These are phyloP conservation scores for Columba janthina DNA, from an alignment of 2,113 vertebrate species.

Conservation along the genomic window DNA sequence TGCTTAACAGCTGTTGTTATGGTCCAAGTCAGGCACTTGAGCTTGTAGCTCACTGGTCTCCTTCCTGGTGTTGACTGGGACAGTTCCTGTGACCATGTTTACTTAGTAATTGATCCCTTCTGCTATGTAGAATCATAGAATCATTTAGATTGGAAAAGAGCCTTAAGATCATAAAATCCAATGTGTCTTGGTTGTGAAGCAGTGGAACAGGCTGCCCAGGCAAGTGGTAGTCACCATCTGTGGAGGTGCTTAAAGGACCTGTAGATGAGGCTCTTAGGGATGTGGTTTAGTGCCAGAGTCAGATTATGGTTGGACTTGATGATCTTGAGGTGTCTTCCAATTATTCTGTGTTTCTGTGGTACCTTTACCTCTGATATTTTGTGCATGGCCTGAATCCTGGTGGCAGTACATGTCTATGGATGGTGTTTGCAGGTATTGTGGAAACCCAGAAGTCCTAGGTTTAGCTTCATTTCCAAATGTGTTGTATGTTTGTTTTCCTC, in stretches of 20 bases:
- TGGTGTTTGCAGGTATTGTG: not conserved
- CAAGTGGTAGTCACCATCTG: too few relatives aligned
- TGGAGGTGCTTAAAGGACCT: too few relatives aligned
- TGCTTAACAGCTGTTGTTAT: not conserved
- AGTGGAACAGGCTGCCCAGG: too few relatives aligned
- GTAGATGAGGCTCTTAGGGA: too few relatives aligned
- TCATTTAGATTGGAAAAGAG: not conserved
- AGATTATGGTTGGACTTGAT: too few relatives aligned
- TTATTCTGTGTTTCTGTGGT: too few relatives aligned
- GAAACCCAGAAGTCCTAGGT: not conserved
- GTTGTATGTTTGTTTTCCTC: too few relatives aligned
- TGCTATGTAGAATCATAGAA: not conserved
- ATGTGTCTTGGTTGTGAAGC: not conserved
- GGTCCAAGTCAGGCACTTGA: not conserved
- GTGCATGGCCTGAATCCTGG: not conserved
- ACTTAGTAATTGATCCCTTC: not conserved
- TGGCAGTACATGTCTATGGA: not conserved
- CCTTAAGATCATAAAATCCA: not conserved
- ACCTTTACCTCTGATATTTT: not conserved
- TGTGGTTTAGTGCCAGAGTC: too few relatives aligned
- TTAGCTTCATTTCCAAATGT: not conserved
- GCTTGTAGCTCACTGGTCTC: not conserved
- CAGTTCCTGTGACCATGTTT: not conserved
- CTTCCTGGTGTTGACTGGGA: not conserved
- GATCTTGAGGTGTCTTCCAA: too few relatives aligned